phyloP scores from a whole-genome alignment of 2,797 vertebrate genomes.

The Myotis pilosus region DNA sequence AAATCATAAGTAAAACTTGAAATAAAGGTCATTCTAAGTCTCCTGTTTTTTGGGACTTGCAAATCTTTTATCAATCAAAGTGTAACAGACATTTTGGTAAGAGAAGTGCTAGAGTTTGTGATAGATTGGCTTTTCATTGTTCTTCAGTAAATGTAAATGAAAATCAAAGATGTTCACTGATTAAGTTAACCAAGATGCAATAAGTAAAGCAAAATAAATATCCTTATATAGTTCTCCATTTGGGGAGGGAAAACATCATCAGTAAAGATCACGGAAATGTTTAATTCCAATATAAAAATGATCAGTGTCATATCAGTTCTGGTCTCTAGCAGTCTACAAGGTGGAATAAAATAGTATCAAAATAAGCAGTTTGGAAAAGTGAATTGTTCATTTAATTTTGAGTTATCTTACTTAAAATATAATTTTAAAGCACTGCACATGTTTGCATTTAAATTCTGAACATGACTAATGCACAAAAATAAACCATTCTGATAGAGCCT shows the following conservation, averaged over 20 bases:
- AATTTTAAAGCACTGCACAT: not conserved
- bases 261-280: constrained; percentile 1
- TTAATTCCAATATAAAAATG: constrained; percentile 43
- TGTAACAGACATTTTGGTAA: not conserved
- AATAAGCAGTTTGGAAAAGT: not conserved
- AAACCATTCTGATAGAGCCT: not conserved
- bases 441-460: not conserved
- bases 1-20: not conserved
- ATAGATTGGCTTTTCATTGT: constrained; percentile 1
- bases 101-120: constrained; percentile 10
- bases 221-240: not conserved
- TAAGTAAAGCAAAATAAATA: not conserved
- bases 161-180: not conserved
- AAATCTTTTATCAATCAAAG: not conserved
- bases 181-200: not conserved
- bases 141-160: constrained; percentile 6
- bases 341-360: not conserved
- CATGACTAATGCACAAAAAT: not conserved
- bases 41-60: not conserved
- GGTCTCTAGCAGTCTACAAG: not conserved
- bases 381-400: not conserved
- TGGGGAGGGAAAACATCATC: not conserved
- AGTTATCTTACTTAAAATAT: not conserved
- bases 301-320: not conserved
- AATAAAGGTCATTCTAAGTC: not conserved